Conservation (phyloP, 2,113 vertebrate genomes). For the Urocolius indicus region DNA sequence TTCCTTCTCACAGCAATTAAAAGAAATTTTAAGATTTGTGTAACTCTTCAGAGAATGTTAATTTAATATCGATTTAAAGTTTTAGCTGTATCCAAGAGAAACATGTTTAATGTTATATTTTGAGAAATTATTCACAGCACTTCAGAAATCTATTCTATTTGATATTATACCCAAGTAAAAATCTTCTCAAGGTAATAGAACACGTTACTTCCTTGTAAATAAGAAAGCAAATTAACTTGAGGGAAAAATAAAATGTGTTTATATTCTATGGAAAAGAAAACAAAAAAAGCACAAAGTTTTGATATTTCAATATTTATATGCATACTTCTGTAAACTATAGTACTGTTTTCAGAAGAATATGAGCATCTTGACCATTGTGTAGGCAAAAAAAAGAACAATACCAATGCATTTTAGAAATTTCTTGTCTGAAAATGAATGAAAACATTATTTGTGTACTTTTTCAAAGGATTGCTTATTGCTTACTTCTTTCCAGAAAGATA, state of each 20-base stretch:
- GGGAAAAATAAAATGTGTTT: background rate
- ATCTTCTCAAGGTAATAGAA: background rate
- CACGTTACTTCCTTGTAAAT: background rate
- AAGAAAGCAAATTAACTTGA: background rate
- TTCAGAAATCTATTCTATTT: background rate
- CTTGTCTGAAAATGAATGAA: background rate
- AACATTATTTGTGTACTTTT: background rate
- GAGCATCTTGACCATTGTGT: background rate
- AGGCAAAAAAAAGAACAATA: background rate
- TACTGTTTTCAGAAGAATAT: background rate
- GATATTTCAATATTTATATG: background rate
- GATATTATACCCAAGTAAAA: background rate
- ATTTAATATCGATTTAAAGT: conserved; percentile 15
- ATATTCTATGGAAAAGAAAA: background rate
- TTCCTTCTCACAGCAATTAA: conserved; percentile 16
- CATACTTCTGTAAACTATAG: background rate
- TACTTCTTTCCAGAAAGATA: background rate
- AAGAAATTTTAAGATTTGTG: conserved; percentile 33
- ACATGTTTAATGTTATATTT: background rate
- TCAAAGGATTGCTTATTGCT: background rate
- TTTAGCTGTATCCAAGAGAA: conserved; percentile 5
- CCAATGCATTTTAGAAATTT: background rate
- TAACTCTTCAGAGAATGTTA: conserved; percentile 21
- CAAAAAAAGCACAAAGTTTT: background rate
- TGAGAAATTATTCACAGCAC: background rate